These are phyloP conservation scores for Otus sunia DNA, from an alignment of 2,113 vertebrate species.

Conservation along the genomic window DNA sequence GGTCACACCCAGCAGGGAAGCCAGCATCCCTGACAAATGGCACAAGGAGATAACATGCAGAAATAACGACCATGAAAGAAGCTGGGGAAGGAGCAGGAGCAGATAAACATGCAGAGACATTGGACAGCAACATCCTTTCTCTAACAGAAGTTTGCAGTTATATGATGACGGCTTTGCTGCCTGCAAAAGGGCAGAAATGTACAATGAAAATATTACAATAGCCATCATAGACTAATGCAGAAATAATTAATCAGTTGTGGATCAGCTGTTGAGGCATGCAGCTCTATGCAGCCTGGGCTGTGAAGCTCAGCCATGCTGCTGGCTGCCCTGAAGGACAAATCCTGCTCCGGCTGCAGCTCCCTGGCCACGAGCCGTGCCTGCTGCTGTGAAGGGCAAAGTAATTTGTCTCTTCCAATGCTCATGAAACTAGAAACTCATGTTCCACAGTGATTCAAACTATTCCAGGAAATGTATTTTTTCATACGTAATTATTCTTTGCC, in stretches of 20 bases:
- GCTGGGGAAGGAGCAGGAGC: neutral
- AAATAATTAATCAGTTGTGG: neutral
- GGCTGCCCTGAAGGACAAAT: neutral
- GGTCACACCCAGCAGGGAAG: neutral
- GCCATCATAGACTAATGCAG: neutral
- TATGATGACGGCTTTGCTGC: rapidly evolving
- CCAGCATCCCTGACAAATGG: neutral
- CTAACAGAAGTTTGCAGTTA: neutral
- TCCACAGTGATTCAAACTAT: neutral
- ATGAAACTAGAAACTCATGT: neutral
- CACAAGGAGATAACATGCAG: neutral
- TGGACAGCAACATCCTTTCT: neutral
- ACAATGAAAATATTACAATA: neutral
- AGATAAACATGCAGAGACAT: neutral
- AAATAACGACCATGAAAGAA: neutral
- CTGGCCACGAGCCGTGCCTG: rapidly evolving
- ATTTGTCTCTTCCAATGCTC: neutral
- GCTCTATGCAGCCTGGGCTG: neutral
- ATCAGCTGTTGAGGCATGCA: neutral
- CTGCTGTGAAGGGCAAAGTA: neutral
- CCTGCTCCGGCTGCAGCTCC: neutral
- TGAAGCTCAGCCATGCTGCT: neutral
- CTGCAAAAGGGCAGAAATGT: neutral
- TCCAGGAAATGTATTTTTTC: neutral
- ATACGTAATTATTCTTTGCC: neutral